Evolutionary conservation across 2,797 vertebrate genomes (phyloP).

Genomic region (Eulemur rubriventer): DNA sequence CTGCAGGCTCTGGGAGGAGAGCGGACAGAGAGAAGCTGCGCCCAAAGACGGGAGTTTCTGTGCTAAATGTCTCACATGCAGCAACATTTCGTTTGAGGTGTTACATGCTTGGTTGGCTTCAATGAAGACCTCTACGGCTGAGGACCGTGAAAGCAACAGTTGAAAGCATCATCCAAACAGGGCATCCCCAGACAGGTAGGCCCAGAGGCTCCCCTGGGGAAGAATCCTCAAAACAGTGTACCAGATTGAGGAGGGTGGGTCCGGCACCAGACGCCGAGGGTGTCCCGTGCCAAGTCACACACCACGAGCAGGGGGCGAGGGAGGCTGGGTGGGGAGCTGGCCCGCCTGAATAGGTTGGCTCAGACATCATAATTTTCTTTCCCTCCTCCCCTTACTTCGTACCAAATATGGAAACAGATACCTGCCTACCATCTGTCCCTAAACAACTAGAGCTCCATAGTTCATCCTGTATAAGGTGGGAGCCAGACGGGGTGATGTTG

Average conservation of each 20-base stretch:
- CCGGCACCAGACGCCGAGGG: neutral
- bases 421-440: constrained; percentile 24
- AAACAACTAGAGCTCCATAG: neutral
- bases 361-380: constrained; percentile 16
- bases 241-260: neutral
- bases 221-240: neutral
- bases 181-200: neutral
- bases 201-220: neutral
- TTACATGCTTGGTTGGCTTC: constrained; percentile 50
- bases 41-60: constrained; percentile 4
- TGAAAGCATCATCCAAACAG: constrained; percentile 41
- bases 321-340: neutral
- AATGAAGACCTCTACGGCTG: constrained; percentile 45
- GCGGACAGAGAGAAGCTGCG: constrained; percentile 49
- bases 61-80: constrained; percentile 18
- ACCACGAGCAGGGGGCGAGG: neutral
- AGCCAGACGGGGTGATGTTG: neutral
- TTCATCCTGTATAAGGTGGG: neutral
- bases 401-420: neutral
- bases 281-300: neutral
- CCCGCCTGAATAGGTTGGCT: neutral
- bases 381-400: neutral
- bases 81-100: constrained; percentile 55
- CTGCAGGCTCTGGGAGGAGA: neutral
- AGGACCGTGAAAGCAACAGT: constrained; percentile 15